Conservation (phyloP, 2,113 vertebrate genomes). For the Cyprinodon brontotheroides region DNA sequence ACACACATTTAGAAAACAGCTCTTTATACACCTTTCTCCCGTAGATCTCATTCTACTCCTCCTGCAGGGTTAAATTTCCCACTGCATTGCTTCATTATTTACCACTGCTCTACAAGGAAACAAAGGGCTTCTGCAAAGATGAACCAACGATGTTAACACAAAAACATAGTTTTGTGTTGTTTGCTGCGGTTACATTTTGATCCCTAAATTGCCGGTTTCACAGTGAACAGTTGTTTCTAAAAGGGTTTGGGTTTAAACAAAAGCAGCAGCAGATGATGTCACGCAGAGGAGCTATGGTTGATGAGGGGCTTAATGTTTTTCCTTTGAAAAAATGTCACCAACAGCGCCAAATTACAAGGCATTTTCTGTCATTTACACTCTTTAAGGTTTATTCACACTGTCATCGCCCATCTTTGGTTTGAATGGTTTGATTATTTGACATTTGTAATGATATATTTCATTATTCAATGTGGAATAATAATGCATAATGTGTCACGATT, state of each 20-base stretch:
- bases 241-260: background rate
- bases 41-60: constrained; percentile 1
- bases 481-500: no score
- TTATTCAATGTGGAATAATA: no score
- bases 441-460: no score
- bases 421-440: background rate
- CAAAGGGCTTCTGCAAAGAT: background rate
- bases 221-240: background rate
- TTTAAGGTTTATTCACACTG: no score
- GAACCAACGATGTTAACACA: background rate
- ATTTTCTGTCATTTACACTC: background rate
- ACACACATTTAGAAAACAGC: background rate
- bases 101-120: background rate
- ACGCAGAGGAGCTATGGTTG: background rate
- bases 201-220: constrained; percentile 6
- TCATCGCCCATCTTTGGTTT: no score
- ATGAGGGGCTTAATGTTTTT: constrained; percentile 8
- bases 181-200: background rate
- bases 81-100: background rate
- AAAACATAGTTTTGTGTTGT: background rate
- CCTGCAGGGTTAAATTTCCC: background rate
- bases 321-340: background rate
- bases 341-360: background rate
- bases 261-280: background rate
- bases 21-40: constrained; percentile 14